Evolutionary conservation across 64 coral and sea anemone species (phyloP), one percentile per base, ranked within the genome.

Genomic region (Porites australiensis): DNA sequence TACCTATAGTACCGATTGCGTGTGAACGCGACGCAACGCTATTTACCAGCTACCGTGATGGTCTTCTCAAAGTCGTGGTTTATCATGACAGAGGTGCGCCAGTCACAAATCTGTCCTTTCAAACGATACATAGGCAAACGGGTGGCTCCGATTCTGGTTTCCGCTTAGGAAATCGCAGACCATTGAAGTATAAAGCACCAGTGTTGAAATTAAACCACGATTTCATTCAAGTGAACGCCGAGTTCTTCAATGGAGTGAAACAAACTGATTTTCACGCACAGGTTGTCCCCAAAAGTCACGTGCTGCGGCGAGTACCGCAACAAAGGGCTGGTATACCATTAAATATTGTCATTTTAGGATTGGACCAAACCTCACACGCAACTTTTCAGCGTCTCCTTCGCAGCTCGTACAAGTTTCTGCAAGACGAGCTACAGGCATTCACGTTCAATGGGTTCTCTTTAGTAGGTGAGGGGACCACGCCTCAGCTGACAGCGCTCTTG

Each of bases 401-500:
- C 0, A 88, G 94, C 8, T 72, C 95, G 3, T 97, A 90, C 61
- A 97, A 94, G 37, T 91, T 97, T 62, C 88, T 97, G 37, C 89
- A 80, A 5, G 83, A 97, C 66, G 92, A 97, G 12, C 76, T 97
- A 52, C 86, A 97, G 1, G 92, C 92, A 16, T 97, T 94, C 37
- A 94, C 94, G 57, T 97, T 94, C 45, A 88, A 97, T 66, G 95
- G 95, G 58, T 97, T 97, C 86, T 97, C 95, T 18, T 45, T 94
- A 14, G 77, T 97, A 8, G 95, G 95, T 16, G 95, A 97, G 23
- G 95, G 88, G 50, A 97, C 95, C 46, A 97, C 95, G 47, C 95
- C 95, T 58, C 95, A 97, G 59, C 49, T 97, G 2, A 97, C 92
- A 21, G 95, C 90, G 43, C 82, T 97, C 13, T 62, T 97, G 62